Evolutionary conservation across 2,888 invertebrate species (phyloP).

Genomic region (Frankliniella fusca): DNA sequence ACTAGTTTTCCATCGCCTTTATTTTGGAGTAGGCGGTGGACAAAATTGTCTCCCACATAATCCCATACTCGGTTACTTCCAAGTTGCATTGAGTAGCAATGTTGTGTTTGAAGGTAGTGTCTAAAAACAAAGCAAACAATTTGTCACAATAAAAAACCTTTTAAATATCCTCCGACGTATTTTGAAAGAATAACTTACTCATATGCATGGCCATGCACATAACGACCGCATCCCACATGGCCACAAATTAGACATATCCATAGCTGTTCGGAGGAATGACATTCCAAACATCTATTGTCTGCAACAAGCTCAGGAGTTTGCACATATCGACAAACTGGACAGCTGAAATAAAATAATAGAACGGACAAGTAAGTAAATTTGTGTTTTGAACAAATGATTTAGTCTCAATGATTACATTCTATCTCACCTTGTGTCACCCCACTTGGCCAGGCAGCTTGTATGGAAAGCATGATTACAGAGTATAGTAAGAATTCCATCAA

Average conservation of each 20-base stretch:
- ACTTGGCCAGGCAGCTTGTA: constrained; percentile 88
- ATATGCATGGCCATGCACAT: constrained; percentile 86
- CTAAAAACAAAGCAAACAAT: constrained; percentile 47
- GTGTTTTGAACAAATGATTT: not conserved
- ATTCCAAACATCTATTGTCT: constrained; percentile 66
- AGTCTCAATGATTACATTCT: not conserved
- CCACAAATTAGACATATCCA: constrained; percentile 99
- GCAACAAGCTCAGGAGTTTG: constrained; percentile 76
- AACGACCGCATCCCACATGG: constrained; percentile 95
- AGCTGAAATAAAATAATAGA: constrained; percentile 54
- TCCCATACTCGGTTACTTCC: constrained; percentile 99
- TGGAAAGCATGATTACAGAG: constrained; percentile 99
- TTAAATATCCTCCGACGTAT: too few relatives aligned
- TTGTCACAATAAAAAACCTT: not conserved
- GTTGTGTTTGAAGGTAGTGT: constrained; percentile 91
- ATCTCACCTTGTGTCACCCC: constrained; percentile 77
- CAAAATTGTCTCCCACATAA: constrained; percentile 96
- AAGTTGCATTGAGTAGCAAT: constrained; percentile 94
- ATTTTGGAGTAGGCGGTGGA: constrained; percentile 92
- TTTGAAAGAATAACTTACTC: constrained; percentile 45
- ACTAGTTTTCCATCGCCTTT: constrained; percentile 96
- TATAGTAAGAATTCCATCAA: constrained; percentile 94
- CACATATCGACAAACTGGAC: constrained; percentile 92
- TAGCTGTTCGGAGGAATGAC: constrained; percentile 70
- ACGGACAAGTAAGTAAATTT: too few relatives aligned